Evolutionary conservation across 1,140 invertebrate genomes (phyloP).

Genomic region (Lordiphosa collinella): DNA sequence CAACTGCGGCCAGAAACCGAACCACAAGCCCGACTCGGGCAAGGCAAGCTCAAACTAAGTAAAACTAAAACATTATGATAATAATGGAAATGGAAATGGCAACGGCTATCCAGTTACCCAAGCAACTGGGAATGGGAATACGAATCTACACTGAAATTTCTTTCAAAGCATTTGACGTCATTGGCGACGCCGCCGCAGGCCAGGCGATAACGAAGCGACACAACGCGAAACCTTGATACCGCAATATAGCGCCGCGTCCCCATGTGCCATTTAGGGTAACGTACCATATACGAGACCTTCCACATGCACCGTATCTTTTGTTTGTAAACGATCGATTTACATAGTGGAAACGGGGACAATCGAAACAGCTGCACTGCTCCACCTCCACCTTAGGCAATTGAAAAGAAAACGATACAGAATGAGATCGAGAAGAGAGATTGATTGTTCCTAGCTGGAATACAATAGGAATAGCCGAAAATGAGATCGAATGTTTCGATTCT

Average conservation of each 20-base stretch:
- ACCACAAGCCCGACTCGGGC: conserved; percentile 20
- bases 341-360: no score
- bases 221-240: conserved; percentile 33
- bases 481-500: no score
- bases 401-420: no score
- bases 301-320: conserved; percentile 37
- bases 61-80: conserved; percentile 63
- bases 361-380: no score
- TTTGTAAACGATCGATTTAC: no score
- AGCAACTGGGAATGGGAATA: conserved; percentile 7
- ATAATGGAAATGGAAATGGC: conserved; percentile 72
- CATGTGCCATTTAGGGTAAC: conserved; percentile 9
- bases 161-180: conserved; percentile 69
- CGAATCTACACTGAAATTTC: conserved; percentile 33
- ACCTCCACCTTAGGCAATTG: no score
- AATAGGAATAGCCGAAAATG: no score
- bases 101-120: conserved; percentile 53
- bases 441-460: no score
- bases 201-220: conserved; percentile 49
- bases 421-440: no score
- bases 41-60: conserved; percentile 38
- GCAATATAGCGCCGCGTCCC: not conserved
- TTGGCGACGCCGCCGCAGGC: conserved; percentile 36
- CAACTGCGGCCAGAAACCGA: conserved; percentile 47
- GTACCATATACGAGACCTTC: conserved; percentile 5